A percentile compares a stretch with the other conserved stretches of the same genome.
These are phyloP conservation scores for Furcifer pardalis DNA, from an alignment of 2,797 vertebrate genomes.

Conservation along the genomic window DNA sequence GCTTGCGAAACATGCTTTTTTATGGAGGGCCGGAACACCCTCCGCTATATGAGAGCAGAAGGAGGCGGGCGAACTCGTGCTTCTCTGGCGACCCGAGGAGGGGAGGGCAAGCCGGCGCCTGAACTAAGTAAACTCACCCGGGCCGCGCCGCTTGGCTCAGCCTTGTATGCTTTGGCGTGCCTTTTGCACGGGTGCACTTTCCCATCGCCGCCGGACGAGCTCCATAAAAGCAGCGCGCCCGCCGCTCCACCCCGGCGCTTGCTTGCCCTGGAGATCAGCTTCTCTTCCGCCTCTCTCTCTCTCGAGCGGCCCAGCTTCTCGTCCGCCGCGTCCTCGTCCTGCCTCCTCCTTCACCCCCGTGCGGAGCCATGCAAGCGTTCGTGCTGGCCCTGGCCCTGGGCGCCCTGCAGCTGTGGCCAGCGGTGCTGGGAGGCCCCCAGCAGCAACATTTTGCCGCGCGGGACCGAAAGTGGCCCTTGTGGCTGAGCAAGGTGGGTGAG, in stretches of 20 bases:
- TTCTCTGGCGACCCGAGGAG: too few relatives aligned
- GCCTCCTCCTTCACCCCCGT: too few relatives aligned
- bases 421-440: conserved; percentile 15
- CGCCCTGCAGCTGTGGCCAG: conserved; percentile 49
- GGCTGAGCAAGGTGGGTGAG: conserved; percentile 49
- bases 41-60: too few relatives aligned
- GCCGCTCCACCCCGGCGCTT: neutral
- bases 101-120: neutral
- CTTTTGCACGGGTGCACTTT: too few relatives aligned
- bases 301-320: too few relatives aligned
- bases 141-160: neutral
- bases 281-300: too few relatives aligned
- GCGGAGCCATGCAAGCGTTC: neutral
- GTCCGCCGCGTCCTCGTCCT: too few relatives aligned
- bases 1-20: too few relatives aligned
- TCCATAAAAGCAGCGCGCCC: too few relatives aligned
- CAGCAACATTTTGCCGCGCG: conserved; percentile 31
- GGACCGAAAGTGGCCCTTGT: conserved; percentile 31
- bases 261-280: too few relatives aligned
- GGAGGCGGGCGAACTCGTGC: too few relatives aligned
- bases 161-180: neutral
- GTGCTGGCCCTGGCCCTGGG: conserved; percentile 51
- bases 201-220: too few relatives aligned
- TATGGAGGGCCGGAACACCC: neutral
- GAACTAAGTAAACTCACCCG: neutral